Base-by-base conservation (phyloP, 2,888 invertebrate species). In the Eristalis pertinax region DNA sequence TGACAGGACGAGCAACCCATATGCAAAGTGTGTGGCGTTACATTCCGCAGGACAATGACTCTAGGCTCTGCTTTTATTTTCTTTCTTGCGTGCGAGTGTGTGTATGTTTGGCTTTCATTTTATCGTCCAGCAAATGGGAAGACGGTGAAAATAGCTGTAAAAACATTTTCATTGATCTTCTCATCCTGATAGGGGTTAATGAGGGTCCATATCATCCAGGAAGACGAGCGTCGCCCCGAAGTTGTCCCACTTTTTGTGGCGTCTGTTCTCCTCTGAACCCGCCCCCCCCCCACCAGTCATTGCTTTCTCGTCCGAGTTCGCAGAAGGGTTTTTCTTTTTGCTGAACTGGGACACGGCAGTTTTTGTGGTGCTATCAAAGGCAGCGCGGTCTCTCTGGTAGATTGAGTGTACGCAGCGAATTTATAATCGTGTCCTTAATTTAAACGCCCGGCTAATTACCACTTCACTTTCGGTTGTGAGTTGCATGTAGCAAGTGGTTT, bases 101-200 rank as follows among this genome's bases (percentile, higher is more conserved):
- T 43, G 15, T 15, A 4, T 43, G 43, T n/a, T 4, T 43, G 43
- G 43, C 29, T 29, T 38, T 15, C 58, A 15, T 68, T 76, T 72
- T 76, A 64, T 68, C 41, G 24, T n/a, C 60, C 64, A 50, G 35
- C 58, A 63, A 29, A 35, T 19, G 67, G 26, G 67, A 19, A 32
- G 60, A 41, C 58, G 41, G 35, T 67, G 58, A 41, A 70, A 60
- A 72, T 63, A 72, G 50, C 65, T 70, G 50, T 63, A 63, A 69
- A 85, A 85, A 64, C 56, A 82, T 87, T 76, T 83, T 79, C 70
- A 83, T 87, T 87, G 86, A 87, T 87, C 75, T 72, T 79, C 83
- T 83, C 78, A 41, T 73, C 75, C 78, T 83, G 86, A 83, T 87
- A 79, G 72, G 75, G 83, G 86, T 87, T 87, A 87, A 87, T 87